phyloP scores from a whole-genome alignment of 2,888 invertebrate species.

The Eilema caniola region DNA sequence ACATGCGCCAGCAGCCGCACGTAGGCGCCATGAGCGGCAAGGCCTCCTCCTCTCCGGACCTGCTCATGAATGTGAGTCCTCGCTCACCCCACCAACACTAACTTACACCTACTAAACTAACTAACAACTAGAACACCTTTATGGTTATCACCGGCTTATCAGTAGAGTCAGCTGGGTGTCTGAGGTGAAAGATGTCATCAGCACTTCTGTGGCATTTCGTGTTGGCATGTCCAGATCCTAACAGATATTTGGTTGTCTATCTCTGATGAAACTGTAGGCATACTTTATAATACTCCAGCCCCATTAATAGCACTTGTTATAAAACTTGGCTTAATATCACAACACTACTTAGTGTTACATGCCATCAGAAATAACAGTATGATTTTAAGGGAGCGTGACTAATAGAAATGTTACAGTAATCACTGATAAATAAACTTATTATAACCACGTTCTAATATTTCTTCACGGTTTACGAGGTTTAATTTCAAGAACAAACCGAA shows the following conservation, averaged over 20 bases:
- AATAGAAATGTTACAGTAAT: conserved; percentile 30
- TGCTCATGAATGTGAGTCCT: conserved; percentile 87
- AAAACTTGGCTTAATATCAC: background rate
- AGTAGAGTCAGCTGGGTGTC: conserved; percentile 1
- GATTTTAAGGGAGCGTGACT: conserved; percentile 28
- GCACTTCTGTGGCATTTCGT: background rate
- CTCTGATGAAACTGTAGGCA: background rate
- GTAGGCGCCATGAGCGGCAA: conserved; percentile 52
- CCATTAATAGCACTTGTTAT: background rate
- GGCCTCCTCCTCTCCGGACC: conserved; percentile 63
- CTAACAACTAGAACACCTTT: conserved; percentile 31
- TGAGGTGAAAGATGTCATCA: background rate
- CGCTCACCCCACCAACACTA: conserved; percentile 40
- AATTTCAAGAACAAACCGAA: conserved; percentile 70
- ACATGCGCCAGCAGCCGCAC: conserved; percentile 75
- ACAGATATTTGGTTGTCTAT: background rate
- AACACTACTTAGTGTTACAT: background rate
- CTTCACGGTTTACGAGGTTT: conserved; percentile 62
- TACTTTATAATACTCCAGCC: background rate
- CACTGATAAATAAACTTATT: conserved; percentile 38
- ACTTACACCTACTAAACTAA: conserved; percentile 24
- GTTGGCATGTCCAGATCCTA: background rate
- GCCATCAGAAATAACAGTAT: background rate
- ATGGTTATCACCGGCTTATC: conserved; percentile 13
- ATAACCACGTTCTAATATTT: conserved; percentile 34